Conservation (phyloP, 2,888 invertebrate species). For the Xestia c-nigrum region DNA sequence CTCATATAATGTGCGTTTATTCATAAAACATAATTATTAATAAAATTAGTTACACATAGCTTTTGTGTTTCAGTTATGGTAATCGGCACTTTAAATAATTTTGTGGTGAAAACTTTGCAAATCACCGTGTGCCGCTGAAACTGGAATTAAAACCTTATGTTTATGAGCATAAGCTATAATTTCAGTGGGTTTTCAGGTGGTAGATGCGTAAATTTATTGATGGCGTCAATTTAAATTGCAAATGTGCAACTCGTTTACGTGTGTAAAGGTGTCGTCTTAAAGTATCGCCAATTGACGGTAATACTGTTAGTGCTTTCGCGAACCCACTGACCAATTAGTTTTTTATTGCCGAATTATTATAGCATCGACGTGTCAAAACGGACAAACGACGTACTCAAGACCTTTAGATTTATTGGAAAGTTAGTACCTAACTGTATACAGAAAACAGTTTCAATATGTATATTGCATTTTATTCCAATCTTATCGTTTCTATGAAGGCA, state of each 20-base stretch:
- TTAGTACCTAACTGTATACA: not conserved
- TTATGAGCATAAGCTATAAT: fast-evolving
- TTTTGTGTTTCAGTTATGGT: conserved; percentile 64
- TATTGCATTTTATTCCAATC: not conserved
- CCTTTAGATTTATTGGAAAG: conserved; percentile 1
- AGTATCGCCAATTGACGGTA: conserved; percentile 58
- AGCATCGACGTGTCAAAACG: conserved; percentile 28
- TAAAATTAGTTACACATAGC: conserved; percentile 69
- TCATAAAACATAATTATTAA: conserved; percentile 68
- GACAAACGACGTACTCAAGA: conserved; percentile 12
- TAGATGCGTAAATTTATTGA: conserved; percentile 43
- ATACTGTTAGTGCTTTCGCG: conserved; percentile 46
- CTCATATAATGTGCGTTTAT: conserved; percentile 64
- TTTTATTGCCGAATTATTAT: conserved; percentile 49
- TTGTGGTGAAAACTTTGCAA: conserved; percentile 56
- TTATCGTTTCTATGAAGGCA: not conserved
- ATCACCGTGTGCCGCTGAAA: not conserved
- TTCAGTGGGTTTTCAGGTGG: conserved; percentile 3
- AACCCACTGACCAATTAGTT: conserved; percentile 43
- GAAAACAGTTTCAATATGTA: not conserved
- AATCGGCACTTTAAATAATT: conserved; percentile 62
- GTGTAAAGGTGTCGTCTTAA: conserved; percentile 65
- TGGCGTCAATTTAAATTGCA: conserved; percentile 60
- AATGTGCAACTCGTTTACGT: conserved; percentile 59
- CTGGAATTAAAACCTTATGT: conserved; percentile 5